Base-by-base conservation (phyloP, 1,140 invertebrate species). In the Semibalanus balanoides region DNA sequence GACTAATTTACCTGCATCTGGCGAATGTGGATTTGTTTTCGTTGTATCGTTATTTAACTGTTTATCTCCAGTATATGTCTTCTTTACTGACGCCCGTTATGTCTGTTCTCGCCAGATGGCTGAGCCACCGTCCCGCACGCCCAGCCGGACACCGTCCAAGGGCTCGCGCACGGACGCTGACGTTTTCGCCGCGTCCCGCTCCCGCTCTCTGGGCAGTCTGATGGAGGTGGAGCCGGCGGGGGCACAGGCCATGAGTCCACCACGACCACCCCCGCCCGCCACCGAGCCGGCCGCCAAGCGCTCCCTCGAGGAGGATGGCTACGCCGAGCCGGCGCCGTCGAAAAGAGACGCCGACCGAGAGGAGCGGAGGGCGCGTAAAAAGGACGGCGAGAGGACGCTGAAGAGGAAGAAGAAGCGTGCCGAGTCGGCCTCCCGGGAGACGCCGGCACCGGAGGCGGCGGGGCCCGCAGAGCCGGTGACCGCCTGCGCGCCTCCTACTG, bases 111-210 rank as follows among this genome's bases (percentile, higher is more conserved):
- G 31, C 28, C 30, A 43, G 71, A 76, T 78, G 43, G 70, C 30
- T 43, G 51, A n/a, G 25, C 25, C 51, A 35, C 71, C 64, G 69
- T 77, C 35, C n/a, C n/a, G 40, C 77, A 0, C 30, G 31, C 5
- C 25, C 69, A 27, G 64, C 75, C 27, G 31, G 35, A 22, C 72
- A 31, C 69, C 30, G 72, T 64, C 11, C 29, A 22, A 72, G 72
- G 43, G 74, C n/a, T 40, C 35, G 0, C 75, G 72, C 0, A 40
- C 73, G 69, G 75, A 72, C 9, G 40, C 75, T 0, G 72, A 74
- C 72, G 73, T 40, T 64, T 43, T 76, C 72, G 73, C 75, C 27
- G 30, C 74, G 51, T 64, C 51, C 51, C 51, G 51, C 22, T 64
- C 51, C 22, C 51, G 51, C 51, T 64, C 51, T 1, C 51, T 64